Percentiles rank a stretch among this genome's conserved stretches.
phyloP scores from a whole-genome alignment of 2,888 invertebrate genomes.

The Pandemis cinnamomeana region DNA sequence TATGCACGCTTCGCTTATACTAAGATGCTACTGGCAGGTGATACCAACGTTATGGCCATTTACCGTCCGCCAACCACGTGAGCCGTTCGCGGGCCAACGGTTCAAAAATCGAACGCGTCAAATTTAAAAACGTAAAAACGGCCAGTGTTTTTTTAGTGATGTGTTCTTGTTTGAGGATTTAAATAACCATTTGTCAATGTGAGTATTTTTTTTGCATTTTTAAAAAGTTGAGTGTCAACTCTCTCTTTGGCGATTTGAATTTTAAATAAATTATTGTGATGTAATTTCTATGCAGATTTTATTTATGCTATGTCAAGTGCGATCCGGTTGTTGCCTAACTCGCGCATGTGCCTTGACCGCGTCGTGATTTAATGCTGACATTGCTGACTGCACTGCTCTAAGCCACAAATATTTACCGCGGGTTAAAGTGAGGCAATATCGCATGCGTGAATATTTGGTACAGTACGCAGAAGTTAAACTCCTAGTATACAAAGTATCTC shows the following conservation, averaged over 20 bases:
- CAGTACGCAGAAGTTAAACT: not conserved
- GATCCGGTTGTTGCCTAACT: constrained; percentile 48
- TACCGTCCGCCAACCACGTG: constrained; percentile 67
- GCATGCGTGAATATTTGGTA: not conserved
- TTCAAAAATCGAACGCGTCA: constrained; percentile 54
- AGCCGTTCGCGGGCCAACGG: constrained; percentile 63
- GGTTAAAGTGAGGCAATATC: not conserved
- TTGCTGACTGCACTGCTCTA: constrained; percentile 16
- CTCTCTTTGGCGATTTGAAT: constrained; percentile 43
- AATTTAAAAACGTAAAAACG: not conserved
- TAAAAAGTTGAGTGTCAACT: constrained; percentile 41
- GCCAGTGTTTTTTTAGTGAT: constrained; percentile 37
- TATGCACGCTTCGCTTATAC: constrained; percentile 39
- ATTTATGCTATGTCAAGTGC: constrained; percentile 28
- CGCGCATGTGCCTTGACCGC: constrained; percentile 44
- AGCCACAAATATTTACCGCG: constrained; percentile 18
- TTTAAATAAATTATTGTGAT: constrained; percentile 42
- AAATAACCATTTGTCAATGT: constrained; percentile 5
- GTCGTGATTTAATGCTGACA: constrained; percentile 30
- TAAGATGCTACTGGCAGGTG: constrained; percentile 61
- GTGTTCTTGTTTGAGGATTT: constrained; percentile 25
- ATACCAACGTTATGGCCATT: constrained; percentile 66
- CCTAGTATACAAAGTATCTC: not conserved
- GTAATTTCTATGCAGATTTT: constrained; percentile 40
- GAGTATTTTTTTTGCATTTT: constrained; percentile 33